Base-by-base conservation (phyloP, 2,113 vertebrate genomes). In the Peromyscus polionotus region DNA sequence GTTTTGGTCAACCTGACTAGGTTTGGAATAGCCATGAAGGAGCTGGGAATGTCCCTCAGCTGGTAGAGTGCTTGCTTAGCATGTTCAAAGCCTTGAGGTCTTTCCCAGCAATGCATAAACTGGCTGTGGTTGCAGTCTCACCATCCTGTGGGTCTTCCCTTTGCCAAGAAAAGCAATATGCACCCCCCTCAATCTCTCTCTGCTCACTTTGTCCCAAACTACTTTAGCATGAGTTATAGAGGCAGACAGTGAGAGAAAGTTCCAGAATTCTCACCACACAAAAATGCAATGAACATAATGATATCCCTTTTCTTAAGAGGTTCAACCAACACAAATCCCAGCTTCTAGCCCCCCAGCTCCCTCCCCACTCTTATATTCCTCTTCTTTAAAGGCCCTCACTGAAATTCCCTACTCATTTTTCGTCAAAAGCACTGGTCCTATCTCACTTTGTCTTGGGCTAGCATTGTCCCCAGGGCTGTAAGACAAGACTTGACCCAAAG, bases 261-360 rank as follows among this genome's bases (percentile, higher is more conserved):
- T 93, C 39, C 39, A 61, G 31, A 59, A 86, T 57, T 33, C 81
- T 59, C 63, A 88, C 51, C 57, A 77, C 36, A 57, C 13, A 90
- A 54, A 59, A 17, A 39, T 67, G 4, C 59, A 67, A 45, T 36
- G 88, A 92, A 70, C 63, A 61, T 61, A 57, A 88, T 86, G 28
- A 89, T 13, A 57, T 24, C 4, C 9, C 11, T 83, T 16, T 70
- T 94, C 81, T 97, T 90, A 92, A 94, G 81, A 96, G 7, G 28
- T 79, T 59, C 22, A 33, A 61, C 36, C 16, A n/a, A 84, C 14
- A 20, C 13, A 91, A 70, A 92, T 87, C 33, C 63, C n/a, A 86
- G 85, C 3, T 96, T 94, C 57, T 45, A 68, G 5, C 10, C n/a
- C 65, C 57, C 28, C 3, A 1, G 11, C 54, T 10, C 20, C 22